Evolutionary conservation across 2,113 vertebrate species (phyloP).

Genomic region (Ictidomys tridecemlineatus): DNA sequence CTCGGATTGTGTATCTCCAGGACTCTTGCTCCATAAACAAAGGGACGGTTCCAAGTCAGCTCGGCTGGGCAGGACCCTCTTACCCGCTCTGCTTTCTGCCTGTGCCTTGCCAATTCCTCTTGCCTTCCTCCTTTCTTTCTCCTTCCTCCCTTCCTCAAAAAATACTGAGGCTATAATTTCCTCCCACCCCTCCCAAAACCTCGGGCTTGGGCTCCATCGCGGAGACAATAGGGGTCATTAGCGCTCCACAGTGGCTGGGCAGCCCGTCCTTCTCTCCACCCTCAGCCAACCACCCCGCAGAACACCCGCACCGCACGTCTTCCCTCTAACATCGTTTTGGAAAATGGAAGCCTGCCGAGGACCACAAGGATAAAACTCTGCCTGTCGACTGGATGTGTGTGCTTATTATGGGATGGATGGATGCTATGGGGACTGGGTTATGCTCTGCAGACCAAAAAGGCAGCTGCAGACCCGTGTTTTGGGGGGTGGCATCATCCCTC

Average conservation of each 20-base stretch:
- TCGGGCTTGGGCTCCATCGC: neutral
- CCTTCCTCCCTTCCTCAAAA: slow-evolving; percentile 24
- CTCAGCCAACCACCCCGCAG: neutral
- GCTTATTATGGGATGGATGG: neutral
- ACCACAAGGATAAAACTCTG: neutral
- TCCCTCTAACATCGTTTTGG: neutral
- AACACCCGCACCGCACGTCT: accelerated
- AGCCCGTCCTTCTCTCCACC: neutral
- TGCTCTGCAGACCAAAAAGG: neutral
- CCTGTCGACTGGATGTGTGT: neutral
- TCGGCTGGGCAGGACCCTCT: slow-evolving; percentile 1
- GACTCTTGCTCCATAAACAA: slow-evolving; percentile 72
- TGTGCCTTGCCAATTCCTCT: neutral
- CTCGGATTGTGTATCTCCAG: slow-evolving; percentile 68
- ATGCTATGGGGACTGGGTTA: accelerated
- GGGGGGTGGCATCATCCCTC: neutral
- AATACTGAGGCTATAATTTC: slow-evolving; percentile 1
- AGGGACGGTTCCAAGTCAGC: slow-evolving; percentile 2
- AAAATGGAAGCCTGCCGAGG: neutral
- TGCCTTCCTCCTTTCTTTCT: neutral
- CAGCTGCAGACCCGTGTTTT: neutral
- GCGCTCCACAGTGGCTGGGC: accelerated
- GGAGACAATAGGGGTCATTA: neutral
- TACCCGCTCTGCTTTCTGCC: neutral
- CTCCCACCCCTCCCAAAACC: neutral